A percentile compares a stretch with the other conserved stretches of the same genome.
These are phyloP conservation scores for Eurystomus gularis DNA, from an alignment of 2,113 vertebrate genomes.

Conservation along the genomic window DNA sequence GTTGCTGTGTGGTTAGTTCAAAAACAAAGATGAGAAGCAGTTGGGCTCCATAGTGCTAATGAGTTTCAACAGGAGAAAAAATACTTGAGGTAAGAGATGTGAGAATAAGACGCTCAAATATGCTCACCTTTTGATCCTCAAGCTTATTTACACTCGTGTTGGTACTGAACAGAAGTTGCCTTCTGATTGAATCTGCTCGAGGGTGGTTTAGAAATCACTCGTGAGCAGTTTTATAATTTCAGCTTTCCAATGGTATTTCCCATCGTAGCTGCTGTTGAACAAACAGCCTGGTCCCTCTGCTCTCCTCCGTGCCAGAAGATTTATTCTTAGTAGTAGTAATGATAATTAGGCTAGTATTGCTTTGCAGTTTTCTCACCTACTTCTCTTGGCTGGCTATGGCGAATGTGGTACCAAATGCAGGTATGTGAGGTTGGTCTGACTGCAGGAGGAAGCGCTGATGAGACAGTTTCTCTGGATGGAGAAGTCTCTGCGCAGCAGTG, in stretches of 20 bases:
- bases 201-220: background rate
- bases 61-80: slow-evolving; percentile 17
- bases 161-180: background rate
- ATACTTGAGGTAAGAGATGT: slow-evolving; percentile 19
- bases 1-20: background rate
- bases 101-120: background rate
- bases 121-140: background rate
- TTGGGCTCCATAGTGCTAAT: background rate
- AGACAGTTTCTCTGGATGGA: background rate
- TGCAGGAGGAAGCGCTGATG: background rate
- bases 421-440: background rate
- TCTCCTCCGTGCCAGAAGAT: background rate
- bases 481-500: rapidly evolving
- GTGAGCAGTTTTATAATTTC: background rate
- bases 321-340: background rate
- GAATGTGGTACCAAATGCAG: background rate
- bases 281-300: background rate
- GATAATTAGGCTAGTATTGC: background rate
- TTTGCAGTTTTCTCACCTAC: background rate
- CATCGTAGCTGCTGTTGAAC: background rate
- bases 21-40: background rate
- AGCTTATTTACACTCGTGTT: background rate
- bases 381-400: background rate
- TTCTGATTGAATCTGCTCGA: background rate
- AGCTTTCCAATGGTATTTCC: background rate